Percentiles rank a stretch among this genome's conserved stretches.
These are phyloP conservation scores for Steromphala cineraria DNA, from an alignment of 2,888 invertebrate species.

Conservation along the genomic window DNA sequence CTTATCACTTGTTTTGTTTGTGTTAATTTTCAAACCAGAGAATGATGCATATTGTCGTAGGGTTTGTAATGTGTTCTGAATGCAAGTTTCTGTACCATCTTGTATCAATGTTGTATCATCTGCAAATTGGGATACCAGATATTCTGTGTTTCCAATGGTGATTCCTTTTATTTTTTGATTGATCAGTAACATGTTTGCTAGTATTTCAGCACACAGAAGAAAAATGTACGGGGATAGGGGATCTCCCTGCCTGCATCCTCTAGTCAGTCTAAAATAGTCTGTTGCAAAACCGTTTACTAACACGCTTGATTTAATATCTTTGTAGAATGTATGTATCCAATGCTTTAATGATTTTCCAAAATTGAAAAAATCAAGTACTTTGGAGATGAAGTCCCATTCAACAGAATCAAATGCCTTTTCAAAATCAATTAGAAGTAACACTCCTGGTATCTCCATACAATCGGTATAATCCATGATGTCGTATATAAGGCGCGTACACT, in stretches of 20 bases:
- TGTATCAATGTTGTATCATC: constrained; percentile 23
- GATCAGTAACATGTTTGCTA: constrained; percentile 7
- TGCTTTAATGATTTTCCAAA: background rate
- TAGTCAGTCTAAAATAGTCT: background rate
- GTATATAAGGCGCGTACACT: background rate
- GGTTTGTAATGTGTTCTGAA: background rate
- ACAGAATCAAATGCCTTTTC: constrained; percentile 13
- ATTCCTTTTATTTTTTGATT: constrained; percentile 10
- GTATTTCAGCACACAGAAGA: background rate
- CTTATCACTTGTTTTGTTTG: background rate
- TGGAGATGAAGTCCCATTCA: background rate
- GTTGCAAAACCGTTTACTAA: background rate
- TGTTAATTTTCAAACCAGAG: constrained; percentile 17
- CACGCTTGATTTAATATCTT: background rate
- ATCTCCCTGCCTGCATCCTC: constrained; percentile 28
- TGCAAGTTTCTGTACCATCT: constrained; percentile 20
- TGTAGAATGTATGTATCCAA: background rate
- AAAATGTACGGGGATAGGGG: constrained; percentile 5
- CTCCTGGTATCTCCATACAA: background rate
- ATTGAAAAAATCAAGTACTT: background rate
- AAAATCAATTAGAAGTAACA: constrained; percentile 11
- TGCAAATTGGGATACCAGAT: constrained; percentile 13
- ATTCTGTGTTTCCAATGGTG: constrained; percentile 3
- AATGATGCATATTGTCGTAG: constrained; percentile 3
- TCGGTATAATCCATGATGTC: constrained; percentile 14